Base-by-base conservation (phyloP, 2,888 invertebrate genomes). In the Saturnia pavonia region DNA sequence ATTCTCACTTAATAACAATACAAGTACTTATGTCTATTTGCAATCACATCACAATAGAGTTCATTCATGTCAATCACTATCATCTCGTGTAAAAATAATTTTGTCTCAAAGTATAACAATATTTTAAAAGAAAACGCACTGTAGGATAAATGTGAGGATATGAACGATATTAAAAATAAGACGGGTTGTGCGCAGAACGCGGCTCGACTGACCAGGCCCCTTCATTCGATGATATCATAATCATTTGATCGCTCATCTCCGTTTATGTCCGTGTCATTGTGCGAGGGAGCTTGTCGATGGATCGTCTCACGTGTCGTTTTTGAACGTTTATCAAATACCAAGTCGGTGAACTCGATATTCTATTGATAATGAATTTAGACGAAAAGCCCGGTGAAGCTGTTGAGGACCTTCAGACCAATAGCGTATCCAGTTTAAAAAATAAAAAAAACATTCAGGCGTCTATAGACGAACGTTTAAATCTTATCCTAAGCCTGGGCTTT, bases 181-280 rank as follows among this genome's bases (percentile, higher is more conserved):
- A 63, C 67, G 78, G n/a, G 81, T 82, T 81, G 86, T 88, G 88
- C 91, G 89, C 90, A 90, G 86, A 88, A 84, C 84, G 83, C 77
- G 79, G 80, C 75, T 77, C 82, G 82, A 87, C 85, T 87, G 88
- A 77, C 87, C 88, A 88, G 91, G 90, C 92, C 93, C 92, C 93
- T 91, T 85, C 84, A 83, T 79, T 82, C 80, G 85, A 84, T 88
- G 80, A 84, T 78, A 78, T 78, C 88, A 91, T 92, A 90, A 92
- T 88, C 85, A 87, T 90, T 90, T 93, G 93, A 93, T 93, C 85
- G 90, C 85, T 88, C 86, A 93, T 85, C 92, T 93, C 93, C 93
- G 93, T 91, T 91, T 83, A 80, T 83, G 79, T 77, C 78, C 83
- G 83, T 82, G 85, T 87, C 85, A 86, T 87, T 88, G 89, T 87